phyloP scores from a whole-genome alignment of 2,888 invertebrate genomes.

The Tenthredo livida region DNA sequence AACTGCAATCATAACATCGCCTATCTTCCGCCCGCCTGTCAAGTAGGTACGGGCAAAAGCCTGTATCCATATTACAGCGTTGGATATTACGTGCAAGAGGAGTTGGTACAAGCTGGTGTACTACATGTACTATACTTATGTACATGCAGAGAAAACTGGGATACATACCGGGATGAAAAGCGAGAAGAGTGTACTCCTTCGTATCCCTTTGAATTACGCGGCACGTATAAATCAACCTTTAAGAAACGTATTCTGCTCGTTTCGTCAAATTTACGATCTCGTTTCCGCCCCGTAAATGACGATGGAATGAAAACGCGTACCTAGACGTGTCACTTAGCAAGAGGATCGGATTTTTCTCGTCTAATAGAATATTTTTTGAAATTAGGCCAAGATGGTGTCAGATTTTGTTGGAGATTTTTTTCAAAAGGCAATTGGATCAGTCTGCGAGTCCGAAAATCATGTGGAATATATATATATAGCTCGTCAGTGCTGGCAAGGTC shows the following conservation, averaged over 20 bases:
- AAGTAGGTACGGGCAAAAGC: conserved; percentile 8
- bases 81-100: not conserved
- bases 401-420: not conserved
- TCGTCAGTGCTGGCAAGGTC: conserved; percentile 29
- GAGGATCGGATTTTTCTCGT: not conserved
- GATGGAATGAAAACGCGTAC: not conserved
- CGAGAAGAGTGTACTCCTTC: not conserved
- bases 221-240: conserved; percentile 39
- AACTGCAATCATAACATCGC: conserved; percentile 66
- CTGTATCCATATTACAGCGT: conserved; percentile 6
- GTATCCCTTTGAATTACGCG: conserved; percentile 44
- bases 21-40: conserved; percentile 47
- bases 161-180: not conserved
- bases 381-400: not conserved
- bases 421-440: not conserved
- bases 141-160: not conserved
- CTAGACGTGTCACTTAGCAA: conserved; percentile 28
- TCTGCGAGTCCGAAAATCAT: not conserved
- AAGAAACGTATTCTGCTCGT: conserved; percentile 46
- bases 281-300: not conserved
- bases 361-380: not conserved
- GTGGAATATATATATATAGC: conserved; percentile 7
- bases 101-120: not conserved
- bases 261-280: conserved; percentile 21
- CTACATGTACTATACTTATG: no score